Base-by-base conservation (phyloP, 1,140 invertebrate species). In the Batillaria attramentaria region DNA sequence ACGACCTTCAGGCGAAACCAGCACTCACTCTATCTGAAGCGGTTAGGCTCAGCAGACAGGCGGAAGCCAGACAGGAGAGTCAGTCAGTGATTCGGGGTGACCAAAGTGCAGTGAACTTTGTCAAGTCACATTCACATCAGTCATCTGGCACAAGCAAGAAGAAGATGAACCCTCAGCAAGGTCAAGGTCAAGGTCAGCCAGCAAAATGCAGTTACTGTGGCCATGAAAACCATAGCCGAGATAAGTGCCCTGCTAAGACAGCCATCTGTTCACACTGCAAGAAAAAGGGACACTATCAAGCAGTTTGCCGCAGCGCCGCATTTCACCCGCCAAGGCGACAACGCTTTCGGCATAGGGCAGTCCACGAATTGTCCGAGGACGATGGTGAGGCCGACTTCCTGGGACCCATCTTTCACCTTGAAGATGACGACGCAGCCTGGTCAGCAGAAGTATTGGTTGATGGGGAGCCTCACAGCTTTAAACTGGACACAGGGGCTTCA, bases 11-110 rank as follows among this genome's bases (percentile, higher is more conserved):
- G 62, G 24, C 28, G 8, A 66, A 66, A 37, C 31, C 62, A 33
- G 39, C 35, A 5, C 62, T 66, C 31, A 66, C 62, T 18, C 62
- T 66, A 37, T 37, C 20, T 13, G 62, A 66, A 35, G 62, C 62
- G 3, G 33, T 66, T 10, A 31, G 2, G 31, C 31, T 66, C 10
- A 35, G 28, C 24, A 66, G 62, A 37, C 62, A 66, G 39, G 33
- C 62, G 10, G 62, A 66, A 66, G 33, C 62, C 62, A 66, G 62
- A 24, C 35, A 66, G 33, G 62, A 66, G 39, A 66, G 62, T 37
- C 62, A 66, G 31, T 37, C 62, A 10, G 31, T 62, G 20, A 62
- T 66, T 35, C n/a, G 31, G 18, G 39, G 24, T 16, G 39, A 8
- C n/a, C 35, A 4, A 33, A 35, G 18, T n/a, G n/a, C n/a, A n/a